These are phyloP conservation scores for Dendropsophus ebraccatus DNA, from an alignment of 2,113 vertebrate genomes.

Conservation along the genomic window DNA sequence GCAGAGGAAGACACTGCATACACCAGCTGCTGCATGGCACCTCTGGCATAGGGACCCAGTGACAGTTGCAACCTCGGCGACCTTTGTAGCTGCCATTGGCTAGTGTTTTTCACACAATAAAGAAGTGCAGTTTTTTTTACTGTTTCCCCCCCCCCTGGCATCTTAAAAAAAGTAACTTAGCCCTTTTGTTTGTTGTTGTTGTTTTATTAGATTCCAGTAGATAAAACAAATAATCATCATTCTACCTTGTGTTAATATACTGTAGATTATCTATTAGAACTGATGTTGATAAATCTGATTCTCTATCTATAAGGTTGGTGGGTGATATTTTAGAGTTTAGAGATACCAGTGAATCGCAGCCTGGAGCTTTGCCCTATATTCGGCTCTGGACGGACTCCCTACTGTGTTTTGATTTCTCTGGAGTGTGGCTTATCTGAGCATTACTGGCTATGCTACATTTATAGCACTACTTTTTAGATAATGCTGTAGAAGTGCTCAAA, in stretches of 20 bases:
- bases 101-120: too few species aligned
- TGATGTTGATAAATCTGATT: background rate
- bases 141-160: too few species aligned
- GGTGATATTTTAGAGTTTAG: background rate
- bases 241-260: too few species aligned
- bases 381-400: background rate
- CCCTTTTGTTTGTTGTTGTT: too few species aligned
- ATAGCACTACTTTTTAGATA: constrained; percentile 12
- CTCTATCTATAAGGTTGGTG: background rate
- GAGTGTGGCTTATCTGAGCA: constrained; percentile 31
- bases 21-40: too few species aligned
- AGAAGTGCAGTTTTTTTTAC: too few species aligned
- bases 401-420: constrained; percentile 26
- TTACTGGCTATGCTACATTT: constrained; percentile 28
- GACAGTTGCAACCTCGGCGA: too few species aligned
- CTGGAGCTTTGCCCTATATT: background rate
- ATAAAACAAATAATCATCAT: background rate
- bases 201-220: too few species aligned
- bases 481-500: constrained; percentile 17
- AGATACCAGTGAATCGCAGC: background rate
- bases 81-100: too few species aligned
- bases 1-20: too few species aligned
- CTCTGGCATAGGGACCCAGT: too few species aligned
- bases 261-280: background rate
- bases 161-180: too few species aligned